Percentiles rank a stretch among this genome's conserved stretches.
These are phyloP conservation scores for Notospermus geniculatus DNA, from an alignment of 1,140 invertebrate species.

Conservation along the genomic window DNA sequence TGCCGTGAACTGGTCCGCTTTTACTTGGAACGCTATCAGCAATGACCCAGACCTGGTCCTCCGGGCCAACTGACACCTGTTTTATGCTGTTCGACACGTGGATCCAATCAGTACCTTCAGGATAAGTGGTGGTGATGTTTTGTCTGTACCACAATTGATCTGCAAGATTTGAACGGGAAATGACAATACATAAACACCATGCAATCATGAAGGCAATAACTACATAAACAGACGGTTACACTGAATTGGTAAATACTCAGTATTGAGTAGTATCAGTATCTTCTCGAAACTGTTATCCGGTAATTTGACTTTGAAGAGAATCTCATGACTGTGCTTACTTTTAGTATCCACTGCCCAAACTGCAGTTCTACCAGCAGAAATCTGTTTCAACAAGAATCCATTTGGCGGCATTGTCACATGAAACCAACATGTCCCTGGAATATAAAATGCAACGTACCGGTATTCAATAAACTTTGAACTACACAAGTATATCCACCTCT, in stretches of 20 bases:
- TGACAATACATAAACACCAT: background rate
- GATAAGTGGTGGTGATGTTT: constrained; percentile 63
- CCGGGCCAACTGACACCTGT: constrained; percentile 64
- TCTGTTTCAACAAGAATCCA: constrained; percentile 70
- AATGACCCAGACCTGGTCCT: constrained; percentile 69
- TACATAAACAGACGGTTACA: background rate
- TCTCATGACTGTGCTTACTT: constrained; percentile 30
- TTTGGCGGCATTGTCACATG: constrained; percentile 62
- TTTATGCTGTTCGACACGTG: constrained; percentile 40
- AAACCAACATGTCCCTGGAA: constrained; percentile 61
- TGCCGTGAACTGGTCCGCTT: constrained; percentile 61
- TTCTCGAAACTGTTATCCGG: background rate
- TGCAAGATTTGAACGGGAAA: constrained; percentile 10
- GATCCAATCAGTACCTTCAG: constrained; percentile 52
- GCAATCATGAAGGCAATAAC: background rate
- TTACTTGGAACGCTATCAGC: constrained; percentile 38
- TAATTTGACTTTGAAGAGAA: background rate
- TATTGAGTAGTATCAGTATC: background rate
- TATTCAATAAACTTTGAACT: too few relatives aligned
- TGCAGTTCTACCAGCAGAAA: constrained; percentile 69
- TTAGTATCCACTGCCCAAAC: constrained; percentile 69
- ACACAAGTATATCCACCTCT: too few relatives aligned
- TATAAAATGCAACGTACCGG: constrained; percentile 11
- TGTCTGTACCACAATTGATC: constrained; percentile 48
- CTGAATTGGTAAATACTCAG: background rate